A percentile compares a stretch with the other conserved stretches of the same genome.
phyloP scores from a whole-genome alignment of 2,113 vertebrate genomes.

The Syngnathus typhle region DNA sequence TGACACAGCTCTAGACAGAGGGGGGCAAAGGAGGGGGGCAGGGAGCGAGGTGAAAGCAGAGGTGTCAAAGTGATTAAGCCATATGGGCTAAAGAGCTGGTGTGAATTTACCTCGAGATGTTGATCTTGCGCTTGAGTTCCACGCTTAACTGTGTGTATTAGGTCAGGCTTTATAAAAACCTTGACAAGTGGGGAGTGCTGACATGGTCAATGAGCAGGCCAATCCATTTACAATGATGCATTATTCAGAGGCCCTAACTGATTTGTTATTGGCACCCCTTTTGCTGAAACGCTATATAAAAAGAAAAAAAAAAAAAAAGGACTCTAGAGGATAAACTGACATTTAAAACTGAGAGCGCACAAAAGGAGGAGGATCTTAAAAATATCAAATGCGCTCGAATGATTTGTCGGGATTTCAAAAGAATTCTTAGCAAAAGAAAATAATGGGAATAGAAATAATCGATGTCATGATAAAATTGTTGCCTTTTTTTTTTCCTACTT shows the following conservation, averaged over 20 bases:
- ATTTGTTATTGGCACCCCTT: slow-evolving; percentile 31
- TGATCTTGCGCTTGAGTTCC: background rate
- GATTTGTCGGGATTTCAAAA: background rate
- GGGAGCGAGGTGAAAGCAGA: slow-evolving; percentile 16
- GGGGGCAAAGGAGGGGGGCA: slow-evolving; percentile 23
- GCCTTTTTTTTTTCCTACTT: too few relatives aligned
- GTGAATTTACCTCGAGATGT: slow-evolving; percentile 53
- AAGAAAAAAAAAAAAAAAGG: slow-evolving; percentile 4
- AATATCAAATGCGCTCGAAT: background rate
- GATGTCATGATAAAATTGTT: too few relatives aligned
- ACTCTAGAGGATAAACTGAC: slow-evolving; percentile 32
- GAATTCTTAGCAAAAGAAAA: background rate
- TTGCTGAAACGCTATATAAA: slow-evolving; percentile 11
- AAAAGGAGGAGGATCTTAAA: background rate
- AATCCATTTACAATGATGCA: slow-evolving; percentile 37
- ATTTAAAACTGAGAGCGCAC: slow-evolving; percentile 12
- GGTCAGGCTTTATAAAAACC: slow-evolving; percentile 5
- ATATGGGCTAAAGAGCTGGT: slow-evolving; percentile 38
- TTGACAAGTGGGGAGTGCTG: slow-evolving; percentile 9
- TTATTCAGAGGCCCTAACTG: slow-evolving; percentile 45
- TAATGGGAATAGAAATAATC: background rate
- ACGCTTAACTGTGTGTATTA: slow-evolving; percentile 15
- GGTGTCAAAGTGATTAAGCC: slow-evolving; percentile 43
- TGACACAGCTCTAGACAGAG: background rate
- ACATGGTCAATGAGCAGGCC: slow-evolving; percentile 25